Conservation (phyloP, 2,797 vertebrate species). For the Channallabes apus region DNA sequence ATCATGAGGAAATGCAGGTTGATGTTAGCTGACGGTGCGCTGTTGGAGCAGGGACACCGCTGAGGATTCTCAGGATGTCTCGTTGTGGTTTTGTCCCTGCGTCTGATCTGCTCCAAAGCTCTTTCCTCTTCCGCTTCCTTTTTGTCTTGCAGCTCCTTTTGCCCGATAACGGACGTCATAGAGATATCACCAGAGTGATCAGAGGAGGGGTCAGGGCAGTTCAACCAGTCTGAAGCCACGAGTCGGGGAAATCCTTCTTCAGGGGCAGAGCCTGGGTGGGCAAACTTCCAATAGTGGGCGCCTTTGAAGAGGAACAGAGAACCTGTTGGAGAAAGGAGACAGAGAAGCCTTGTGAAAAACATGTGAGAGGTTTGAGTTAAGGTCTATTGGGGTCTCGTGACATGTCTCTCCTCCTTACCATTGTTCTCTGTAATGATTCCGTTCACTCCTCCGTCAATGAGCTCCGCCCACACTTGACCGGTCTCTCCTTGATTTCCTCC, state of each 20-base stretch:
- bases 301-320: slow-evolving; percentile 71
- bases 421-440: slow-evolving; percentile 68
- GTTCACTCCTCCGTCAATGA: slow-evolving; percentile 66
- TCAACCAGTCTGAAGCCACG: slow-evolving; percentile 72
- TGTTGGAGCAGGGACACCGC: slow-evolving; percentile 65
- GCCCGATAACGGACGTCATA: slow-evolving; percentile 55
- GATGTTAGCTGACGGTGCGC: slow-evolving; percentile 34
- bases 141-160: slow-evolving; percentile 61
- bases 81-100: slow-evolving; percentile 37
- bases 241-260: slow-evolving; percentile 70
- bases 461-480: slow-evolving; percentile 64
- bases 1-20: slow-evolving; percentile 19
- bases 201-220: slow-evolving; percentile 63
- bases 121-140: slow-evolving; percentile 31
- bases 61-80: slow-evolving; percentile 46
- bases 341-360: not conserved
- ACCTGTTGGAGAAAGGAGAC: slow-evolving; percentile 58
- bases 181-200: slow-evolving; percentile 55
- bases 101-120: slow-evolving; percentile 43
- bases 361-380: not conserved
- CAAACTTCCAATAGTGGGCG: slow-evolving; percentile 74
- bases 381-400: not conserved
- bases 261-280: slow-evolving; percentile 62
- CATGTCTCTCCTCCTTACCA: slow-evolving; percentile 52
- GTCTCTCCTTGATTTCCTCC: slow-evolving; percentile 37